These are phyloP conservation scores for Orchestes rusci DNA, from an alignment of 2,888 invertebrate genomes.

Conservation along the genomic window DNA sequence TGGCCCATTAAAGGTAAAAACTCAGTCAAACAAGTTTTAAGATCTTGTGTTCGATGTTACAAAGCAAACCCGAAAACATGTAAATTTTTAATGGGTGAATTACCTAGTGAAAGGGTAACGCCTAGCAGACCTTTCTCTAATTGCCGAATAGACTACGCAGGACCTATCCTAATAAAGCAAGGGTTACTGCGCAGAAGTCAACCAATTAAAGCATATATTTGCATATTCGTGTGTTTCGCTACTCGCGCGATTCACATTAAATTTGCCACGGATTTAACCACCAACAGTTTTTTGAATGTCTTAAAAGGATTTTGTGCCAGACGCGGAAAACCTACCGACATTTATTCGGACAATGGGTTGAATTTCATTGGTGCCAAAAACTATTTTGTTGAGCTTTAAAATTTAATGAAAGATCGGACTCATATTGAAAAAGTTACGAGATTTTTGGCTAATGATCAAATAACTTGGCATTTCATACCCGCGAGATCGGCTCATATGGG, in stretches of 20 bases:
- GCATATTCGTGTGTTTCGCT: constrained; percentile 25
- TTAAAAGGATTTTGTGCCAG: constrained; percentile 4
- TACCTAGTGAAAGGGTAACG: constrained; percentile 1
- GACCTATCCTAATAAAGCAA: constrained; percentile 5
- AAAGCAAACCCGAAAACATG: constrained; percentile 1
- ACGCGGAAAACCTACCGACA: constrained; percentile 8
- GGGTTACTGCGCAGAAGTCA: constrained; percentile 1
- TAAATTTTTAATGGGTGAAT: constrained; percentile 6
- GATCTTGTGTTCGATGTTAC: constrained; percentile 1
- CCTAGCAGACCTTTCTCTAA: constrained; percentile 2
- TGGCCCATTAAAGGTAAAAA: background rate
- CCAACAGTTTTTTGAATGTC: constrained; percentile 2
- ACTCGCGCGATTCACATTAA: constrained; percentile 31
- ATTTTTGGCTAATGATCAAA: constrained; percentile 5
- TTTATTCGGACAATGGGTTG: constrained; percentile 11
- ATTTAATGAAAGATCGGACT: constrained; percentile 67
- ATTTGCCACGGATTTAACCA: constrained; percentile 26
- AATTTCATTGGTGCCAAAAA: constrained; percentile 12
- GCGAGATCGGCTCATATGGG: constrained; percentile 31
- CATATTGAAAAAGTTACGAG: constrained; percentile 74
- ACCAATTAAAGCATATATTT: constrained; percentile 4
- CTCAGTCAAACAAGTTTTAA: background rate
- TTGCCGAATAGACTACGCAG: constrained; percentile 1
- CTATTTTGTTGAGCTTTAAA: constrained; percentile 5
- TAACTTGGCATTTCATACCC: constrained; percentile 40